A percentile compares a stretch with the other conserved stretches of the same genome.
Evolutionary conservation across 2,113 vertebrate species (phyloP).

Genomic region (Salminus brasiliensis): DNA sequence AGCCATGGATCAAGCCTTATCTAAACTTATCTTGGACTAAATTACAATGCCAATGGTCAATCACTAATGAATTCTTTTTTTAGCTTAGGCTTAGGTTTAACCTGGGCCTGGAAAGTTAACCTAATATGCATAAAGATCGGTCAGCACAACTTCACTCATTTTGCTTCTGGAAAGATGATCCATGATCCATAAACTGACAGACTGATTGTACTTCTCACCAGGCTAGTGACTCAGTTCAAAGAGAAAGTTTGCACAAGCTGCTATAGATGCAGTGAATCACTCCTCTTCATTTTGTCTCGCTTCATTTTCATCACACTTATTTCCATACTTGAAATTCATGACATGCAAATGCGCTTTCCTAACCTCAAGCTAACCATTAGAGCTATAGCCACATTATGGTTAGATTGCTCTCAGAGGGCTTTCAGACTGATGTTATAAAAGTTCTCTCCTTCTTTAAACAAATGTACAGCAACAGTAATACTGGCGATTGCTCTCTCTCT

Average conservation of each 20-base stretch:
- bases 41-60: no score
- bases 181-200: constrained; percentile 6
- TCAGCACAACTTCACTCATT: background rate
- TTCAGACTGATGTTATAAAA: constrained; percentile 14
- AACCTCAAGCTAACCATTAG: constrained; percentile 37
- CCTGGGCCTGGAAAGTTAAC: no score
- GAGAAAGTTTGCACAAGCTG: constrained; percentile 14
- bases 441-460: background rate
- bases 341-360: constrained; percentile 47
- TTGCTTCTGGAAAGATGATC: constrained; percentile 9
- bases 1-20: no score
- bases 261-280: background rate
- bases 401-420: constrained; percentile 13
- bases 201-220: background rate
- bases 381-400: background rate
- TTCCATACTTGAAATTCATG: constrained; percentile 52
- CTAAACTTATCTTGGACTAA: no score
- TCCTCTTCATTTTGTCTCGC: constrained; percentile 1
- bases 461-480: background rate
- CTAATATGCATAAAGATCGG: no score
- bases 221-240: constrained; percentile 3
- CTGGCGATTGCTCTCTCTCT: constrained; percentile 1
- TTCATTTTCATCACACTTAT: constrained; percentile 23
- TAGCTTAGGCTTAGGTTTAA: no score
- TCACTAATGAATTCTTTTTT: no score